A percentile compares a stretch with the other conserved stretches of the same genome.
Evolutionary conservation across 1,140 invertebrate species (phyloP).

Genomic region (Leptestheria dahalacensis): DNA sequence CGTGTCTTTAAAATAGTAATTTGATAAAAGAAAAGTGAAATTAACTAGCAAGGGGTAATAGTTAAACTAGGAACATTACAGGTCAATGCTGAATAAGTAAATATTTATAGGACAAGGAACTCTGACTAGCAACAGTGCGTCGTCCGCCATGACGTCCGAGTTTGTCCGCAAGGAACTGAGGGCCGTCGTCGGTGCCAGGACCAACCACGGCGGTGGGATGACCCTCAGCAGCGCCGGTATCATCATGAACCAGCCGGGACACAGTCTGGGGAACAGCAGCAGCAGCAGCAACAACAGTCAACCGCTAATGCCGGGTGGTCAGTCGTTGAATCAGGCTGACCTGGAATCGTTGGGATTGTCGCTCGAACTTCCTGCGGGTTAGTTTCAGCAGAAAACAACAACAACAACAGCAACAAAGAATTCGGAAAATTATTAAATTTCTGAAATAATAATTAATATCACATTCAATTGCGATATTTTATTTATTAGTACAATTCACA

Average conservation of each 20-base stretch:
- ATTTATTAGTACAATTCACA: no score
- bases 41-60: no score
- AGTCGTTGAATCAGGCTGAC: constrained; percentile 39
- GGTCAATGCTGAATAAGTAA: no score
- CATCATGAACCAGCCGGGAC: constrained; percentile 9
- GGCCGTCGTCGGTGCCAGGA: constrained; percentile 66
- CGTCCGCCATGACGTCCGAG: constrained; percentile 42
- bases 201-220: constrained; percentile 14
- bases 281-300: constrained; percentile 17
- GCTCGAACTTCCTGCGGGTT: constrained; percentile 51
- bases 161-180: constrained; percentile 77
- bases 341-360: constrained; percentile 48
- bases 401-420: background rate
- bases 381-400: background rate
- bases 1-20: no score
- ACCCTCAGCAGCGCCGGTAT: constrained; percentile 18
- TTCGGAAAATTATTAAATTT: background rate
- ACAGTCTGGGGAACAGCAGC: constrained; percentile 17
- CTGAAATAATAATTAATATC: background rate
- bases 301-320: constrained; percentile 19
- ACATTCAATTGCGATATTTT: no score
- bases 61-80: no score
- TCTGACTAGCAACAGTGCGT: background rate
- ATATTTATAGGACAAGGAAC: background rate
- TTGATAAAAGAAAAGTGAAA: no score